Evolutionary conservation across 2,888 invertebrate species (phyloP).

Genomic region (Drosophila monieri): DNA sequence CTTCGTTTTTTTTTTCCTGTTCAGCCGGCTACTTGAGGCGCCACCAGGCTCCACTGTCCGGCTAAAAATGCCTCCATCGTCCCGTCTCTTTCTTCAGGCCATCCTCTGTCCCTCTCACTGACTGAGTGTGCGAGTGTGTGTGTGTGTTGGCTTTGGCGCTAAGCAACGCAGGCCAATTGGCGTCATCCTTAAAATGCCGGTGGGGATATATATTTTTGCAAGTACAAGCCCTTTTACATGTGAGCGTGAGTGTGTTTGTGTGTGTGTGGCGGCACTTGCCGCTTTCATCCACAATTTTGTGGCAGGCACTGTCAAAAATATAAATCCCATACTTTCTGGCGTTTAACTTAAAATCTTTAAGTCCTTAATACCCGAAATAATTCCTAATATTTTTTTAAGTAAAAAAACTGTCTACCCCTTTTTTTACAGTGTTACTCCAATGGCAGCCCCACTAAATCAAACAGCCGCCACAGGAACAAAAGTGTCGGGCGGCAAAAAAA

Average conservation of each 20-base stretch:
- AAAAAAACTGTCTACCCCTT: background rate
- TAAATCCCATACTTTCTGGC: background rate
- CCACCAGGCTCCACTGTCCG: slow-evolving; percentile 59
- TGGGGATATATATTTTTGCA: slow-evolving; percentile 15
- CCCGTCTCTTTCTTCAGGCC: slow-evolving; percentile 44
- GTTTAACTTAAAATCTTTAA: background rate
- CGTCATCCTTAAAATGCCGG: slow-evolving; percentile 70
- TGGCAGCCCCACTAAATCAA: slow-evolving; percentile 65
- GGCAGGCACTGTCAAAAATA: slow-evolving; percentile 6
- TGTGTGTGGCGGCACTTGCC: slow-evolving; percentile 54
- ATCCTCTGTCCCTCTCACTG: slow-evolving; percentile 27
- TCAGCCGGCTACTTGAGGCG: slow-evolving; percentile 68
- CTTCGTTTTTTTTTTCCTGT: slow-evolving; percentile 15
- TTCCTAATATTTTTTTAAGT: no score
- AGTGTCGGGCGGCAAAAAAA: slow-evolving; percentile 5
- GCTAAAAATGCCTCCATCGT: slow-evolving; percentile 34
- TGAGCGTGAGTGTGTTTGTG: slow-evolving; percentile 21
- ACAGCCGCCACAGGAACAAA: slow-evolving; percentile 58
- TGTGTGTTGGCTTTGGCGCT: slow-evolving; percentile 57
- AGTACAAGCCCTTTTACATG: background rate
- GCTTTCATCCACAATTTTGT: slow-evolving; percentile 33
- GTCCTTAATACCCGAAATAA: no score
- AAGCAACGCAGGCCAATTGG: slow-evolving; percentile 72
- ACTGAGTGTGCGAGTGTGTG: slow-evolving; percentile 5
- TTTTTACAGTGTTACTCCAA: slow-evolving; percentile 13